phyloP scores from a whole-genome alignment of 2,797 vertebrate genomes.

The Taeniopygia guttata region DNA sequence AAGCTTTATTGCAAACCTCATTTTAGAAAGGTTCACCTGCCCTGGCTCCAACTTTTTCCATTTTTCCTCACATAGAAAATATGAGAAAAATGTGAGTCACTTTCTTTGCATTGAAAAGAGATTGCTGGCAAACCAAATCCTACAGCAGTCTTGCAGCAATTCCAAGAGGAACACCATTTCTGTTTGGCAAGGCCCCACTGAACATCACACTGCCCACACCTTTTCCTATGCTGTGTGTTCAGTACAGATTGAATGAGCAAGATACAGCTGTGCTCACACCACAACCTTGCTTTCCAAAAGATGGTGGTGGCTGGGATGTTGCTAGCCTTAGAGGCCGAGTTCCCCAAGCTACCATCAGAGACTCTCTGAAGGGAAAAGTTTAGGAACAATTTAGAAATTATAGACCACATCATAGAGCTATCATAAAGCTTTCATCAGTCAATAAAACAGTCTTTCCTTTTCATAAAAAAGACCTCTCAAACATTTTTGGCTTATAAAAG shows the following conservation, averaged over 20 bases:
- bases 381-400: constrained; percentile 69
- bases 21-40: not conserved
- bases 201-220: not conserved
- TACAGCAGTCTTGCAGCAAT: not conserved
- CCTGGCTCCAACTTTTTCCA: not conserved
- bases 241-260: not conserved
- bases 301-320: not conserved
- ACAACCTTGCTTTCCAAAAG: not conserved
- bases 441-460: constrained; percentile 71
- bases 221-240: not conserved
- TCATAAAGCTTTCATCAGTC: constrained; percentile 76
- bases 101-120: not conserved
- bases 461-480: constrained; percentile 33
- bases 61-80: not conserved
- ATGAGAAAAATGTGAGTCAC: not conserved
- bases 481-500: constrained; percentile 51
- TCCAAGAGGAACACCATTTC: not conserved
- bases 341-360: not conserved
- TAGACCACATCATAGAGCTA: constrained; percentile 61
- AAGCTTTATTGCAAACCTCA: not conserved
- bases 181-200: not conserved
- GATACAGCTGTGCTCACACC: not conserved
- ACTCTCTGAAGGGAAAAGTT: constrained; percentile 30
- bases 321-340: not conserved
- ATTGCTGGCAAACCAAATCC: not conserved